Conservation (phyloP, 2,797 vertebrate genomes). For the Scarus forsteni region DNA sequence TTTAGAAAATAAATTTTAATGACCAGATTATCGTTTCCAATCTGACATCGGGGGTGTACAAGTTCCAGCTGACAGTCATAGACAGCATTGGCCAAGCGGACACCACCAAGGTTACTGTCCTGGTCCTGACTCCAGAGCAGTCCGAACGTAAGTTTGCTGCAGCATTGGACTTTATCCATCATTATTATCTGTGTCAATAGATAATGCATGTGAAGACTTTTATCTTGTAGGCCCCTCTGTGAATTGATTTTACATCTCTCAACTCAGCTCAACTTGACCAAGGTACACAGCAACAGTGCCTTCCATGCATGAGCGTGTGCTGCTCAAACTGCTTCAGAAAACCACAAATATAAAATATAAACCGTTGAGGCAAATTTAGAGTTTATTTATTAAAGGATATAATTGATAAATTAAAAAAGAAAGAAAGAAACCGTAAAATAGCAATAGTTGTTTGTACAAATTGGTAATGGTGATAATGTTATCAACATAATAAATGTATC, state of each 20-base stretch:
- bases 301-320: too few species aligned
- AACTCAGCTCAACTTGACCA: too few species aligned
- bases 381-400: not conserved
- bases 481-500: too few species aligned
- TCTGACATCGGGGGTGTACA: conserved; percentile 89
- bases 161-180: not conserved
- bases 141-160: conserved; percentile 87
- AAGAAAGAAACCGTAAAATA: too few species aligned
- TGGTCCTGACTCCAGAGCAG: conserved; percentile 90
- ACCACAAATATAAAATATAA: too few species aligned
- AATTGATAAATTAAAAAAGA: not conserved
- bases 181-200: not conserved
- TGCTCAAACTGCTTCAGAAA: too few species aligned
- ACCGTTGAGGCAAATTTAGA: too few species aligned
- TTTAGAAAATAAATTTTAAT: conserved; percentile 72
- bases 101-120: conserved; percentile 84
- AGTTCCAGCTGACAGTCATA: conserved; percentile 88
- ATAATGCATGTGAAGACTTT: not conserved
- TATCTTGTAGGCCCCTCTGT: too few species aligned
- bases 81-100: conserved; percentile 82
- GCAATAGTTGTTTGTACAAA: too few species aligned
- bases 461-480: too few species aligned
- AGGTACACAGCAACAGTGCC: too few species aligned
- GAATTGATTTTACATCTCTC: too few species aligned
- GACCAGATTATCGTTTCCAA: conserved; percentile 89